Evolutionary conservation across 2,888 invertebrate species (phyloP).

Genomic region (Andrena camellia): DNA sequence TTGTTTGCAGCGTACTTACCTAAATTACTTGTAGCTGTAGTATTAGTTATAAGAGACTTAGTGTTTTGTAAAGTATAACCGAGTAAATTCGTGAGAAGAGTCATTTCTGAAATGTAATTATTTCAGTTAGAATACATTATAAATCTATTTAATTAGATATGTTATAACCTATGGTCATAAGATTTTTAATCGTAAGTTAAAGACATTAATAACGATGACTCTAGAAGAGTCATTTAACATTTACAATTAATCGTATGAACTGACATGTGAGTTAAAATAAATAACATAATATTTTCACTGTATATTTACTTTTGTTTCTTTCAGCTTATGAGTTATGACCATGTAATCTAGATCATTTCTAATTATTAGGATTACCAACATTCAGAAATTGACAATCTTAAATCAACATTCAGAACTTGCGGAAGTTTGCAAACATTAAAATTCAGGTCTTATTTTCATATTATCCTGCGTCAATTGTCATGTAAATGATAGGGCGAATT

Average conservation of each 20-base stretch:
- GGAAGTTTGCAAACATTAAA: too few species aligned
- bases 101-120: slow-evolving; percentile 43
- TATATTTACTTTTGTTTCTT: slow-evolving; percentile 15
- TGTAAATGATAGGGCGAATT: background rate
- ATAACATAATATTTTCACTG: background rate
- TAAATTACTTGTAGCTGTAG: slow-evolving; percentile 25
- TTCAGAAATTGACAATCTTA: background rate
- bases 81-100: slow-evolving; percentile 14
- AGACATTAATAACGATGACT: background rate
- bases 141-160: background rate
- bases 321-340: background rate
- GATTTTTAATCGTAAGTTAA: background rate
- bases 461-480: background rate
- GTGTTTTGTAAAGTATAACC: slow-evolving; percentile 20
- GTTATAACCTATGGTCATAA: slow-evolving; percentile 10
- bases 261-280: background rate
- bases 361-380: slow-evolving; percentile 23
- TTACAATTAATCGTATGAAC: background rate
- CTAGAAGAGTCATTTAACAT: background rate
- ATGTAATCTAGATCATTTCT: background rate
- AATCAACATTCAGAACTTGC: background rate
- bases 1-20: slow-evolving; percentile 31
- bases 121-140: background rate
- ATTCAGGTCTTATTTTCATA: background rate
- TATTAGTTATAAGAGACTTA: slow-evolving; percentile 5